These are phyloP conservation scores for Willisornis vidua DNA, from an alignment of 2,113 vertebrate genomes.

Conservation along the genomic window DNA sequence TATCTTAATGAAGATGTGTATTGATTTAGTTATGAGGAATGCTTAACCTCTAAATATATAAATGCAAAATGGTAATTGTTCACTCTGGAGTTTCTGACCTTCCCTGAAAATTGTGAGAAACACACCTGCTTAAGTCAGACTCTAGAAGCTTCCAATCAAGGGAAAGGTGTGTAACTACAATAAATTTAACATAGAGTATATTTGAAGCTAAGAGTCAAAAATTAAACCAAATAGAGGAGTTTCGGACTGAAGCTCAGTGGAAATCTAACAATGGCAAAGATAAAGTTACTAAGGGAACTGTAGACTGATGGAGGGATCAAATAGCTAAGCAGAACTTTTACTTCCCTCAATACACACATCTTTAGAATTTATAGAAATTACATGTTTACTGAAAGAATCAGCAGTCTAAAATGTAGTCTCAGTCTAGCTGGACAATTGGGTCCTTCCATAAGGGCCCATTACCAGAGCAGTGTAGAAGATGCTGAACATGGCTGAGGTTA, in stretches of 20 bases:
- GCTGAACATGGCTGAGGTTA: not conserved
- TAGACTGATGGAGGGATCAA: not conserved
- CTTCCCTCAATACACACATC: not conserved
- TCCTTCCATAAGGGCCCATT: not conserved
- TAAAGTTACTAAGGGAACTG: not conserved
- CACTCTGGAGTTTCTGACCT: not conserved
- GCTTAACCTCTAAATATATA: not conserved
- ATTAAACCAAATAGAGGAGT: not conserved
- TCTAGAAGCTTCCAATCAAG: not conserved
- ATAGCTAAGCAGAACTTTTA: not conserved
- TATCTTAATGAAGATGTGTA: conserved; percentile 11
- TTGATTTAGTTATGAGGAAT: conserved; percentile 36
- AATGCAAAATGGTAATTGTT: not conserved
- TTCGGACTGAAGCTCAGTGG: not conserved
- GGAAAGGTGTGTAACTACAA: not conserved
- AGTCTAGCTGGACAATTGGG: not conserved
- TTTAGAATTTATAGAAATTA: not conserved
- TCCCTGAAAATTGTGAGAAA: not conserved
- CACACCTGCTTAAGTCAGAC: not conserved
- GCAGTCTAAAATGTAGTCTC: not conserved
- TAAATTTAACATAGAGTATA: not conserved
- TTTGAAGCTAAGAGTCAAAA: not conserved
- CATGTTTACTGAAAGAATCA: not conserved
- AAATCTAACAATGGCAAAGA: not conserved
- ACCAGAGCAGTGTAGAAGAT: not conserved